Conservation (phyloP, 2,113 vertebrate species). For the Himantopus leucocephalus region DNA sequence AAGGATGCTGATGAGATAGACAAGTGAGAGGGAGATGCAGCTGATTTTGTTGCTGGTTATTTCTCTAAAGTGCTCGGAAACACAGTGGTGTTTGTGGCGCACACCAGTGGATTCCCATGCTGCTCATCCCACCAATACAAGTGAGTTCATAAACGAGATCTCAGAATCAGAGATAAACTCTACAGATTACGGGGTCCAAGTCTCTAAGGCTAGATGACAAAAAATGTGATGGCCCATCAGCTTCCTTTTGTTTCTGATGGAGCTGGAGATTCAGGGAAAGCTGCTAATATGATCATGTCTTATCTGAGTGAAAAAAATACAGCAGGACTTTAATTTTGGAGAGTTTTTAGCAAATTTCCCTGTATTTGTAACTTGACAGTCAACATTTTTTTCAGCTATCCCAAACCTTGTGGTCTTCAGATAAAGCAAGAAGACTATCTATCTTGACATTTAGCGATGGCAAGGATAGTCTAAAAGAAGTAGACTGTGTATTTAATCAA, state of each 20-base stretch:
- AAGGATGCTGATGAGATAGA: background rate
- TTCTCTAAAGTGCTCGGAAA: background rate
- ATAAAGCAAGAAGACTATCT: background rate
- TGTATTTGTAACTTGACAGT: background rate
- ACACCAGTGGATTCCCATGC: background rate
- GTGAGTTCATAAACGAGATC: background rate
- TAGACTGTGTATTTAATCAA: slow-evolving; percentile 42
- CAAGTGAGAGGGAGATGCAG: background rate
- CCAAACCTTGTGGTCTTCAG: background rate
- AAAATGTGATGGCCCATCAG: background rate
- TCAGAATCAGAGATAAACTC: background rate
- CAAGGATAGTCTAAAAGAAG: slow-evolving; percentile 21
- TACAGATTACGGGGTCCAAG: background rate
- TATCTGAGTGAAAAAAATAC: background rate
- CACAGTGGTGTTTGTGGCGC: background rate
- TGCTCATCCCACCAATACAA: background rate
- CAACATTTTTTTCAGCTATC: background rate
- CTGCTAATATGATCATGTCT: background rate
- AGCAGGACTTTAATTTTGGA: background rate
- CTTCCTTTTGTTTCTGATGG: background rate
- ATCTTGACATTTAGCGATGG: slow-evolving; percentile 21
- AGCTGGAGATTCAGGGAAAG: background rate
- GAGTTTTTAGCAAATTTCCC: background rate
- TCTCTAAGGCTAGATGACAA: background rate
- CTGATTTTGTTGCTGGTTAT: background rate